These are phyloP conservation scores for Hoplostethus mediterraneus DNA, from an alignment of 2,797 vertebrate genomes.

Conservation along the genomic window DNA sequence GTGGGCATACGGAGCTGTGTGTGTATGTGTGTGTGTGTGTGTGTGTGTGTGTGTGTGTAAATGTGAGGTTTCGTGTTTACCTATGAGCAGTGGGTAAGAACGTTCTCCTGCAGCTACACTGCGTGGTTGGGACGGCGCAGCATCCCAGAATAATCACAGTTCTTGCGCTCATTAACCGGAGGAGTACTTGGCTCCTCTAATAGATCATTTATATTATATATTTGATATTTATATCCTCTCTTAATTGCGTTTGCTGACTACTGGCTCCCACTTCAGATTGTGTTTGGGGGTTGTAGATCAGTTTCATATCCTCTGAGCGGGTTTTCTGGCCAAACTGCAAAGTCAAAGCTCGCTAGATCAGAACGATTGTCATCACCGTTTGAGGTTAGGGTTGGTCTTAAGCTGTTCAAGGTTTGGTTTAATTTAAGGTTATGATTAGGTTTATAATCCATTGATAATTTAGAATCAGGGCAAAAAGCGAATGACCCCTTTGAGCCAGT, in stretches of 20 bases:
- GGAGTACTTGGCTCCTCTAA: conserved; percentile 30
- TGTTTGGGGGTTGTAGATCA: conserved; percentile 31
- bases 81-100: conserved; percentile 3
- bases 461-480: conserved; percentile 13
- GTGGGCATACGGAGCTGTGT: conserved; percentile 40
- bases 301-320: conserved; percentile 18
- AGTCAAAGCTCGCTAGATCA: neutral
- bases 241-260: conserved; percentile 43
- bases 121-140: conserved; percentile 15
- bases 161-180: conserved; percentile 32
- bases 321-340: conserved; percentile 21
- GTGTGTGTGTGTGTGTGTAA: neutral
- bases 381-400: neutral
- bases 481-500: conserved; percentile 12
- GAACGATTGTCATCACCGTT: neutral
- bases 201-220: conserved; percentile 27
- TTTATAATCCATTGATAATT: conserved; percentile 1
- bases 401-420: neutral
- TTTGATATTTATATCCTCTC: conserved; percentile 33
- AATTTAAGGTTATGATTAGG: neutral
- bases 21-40: conserved; percentile 22
- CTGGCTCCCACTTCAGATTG: conserved; percentile 26
- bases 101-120: neutral
- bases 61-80: conserved; percentile 28
- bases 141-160: conserved; percentile 36